Evolutionary conservation across 35 echinoderm and acorn worm species (phyloP).

Genomic region (Heliocidaris tuberculata): DNA sequence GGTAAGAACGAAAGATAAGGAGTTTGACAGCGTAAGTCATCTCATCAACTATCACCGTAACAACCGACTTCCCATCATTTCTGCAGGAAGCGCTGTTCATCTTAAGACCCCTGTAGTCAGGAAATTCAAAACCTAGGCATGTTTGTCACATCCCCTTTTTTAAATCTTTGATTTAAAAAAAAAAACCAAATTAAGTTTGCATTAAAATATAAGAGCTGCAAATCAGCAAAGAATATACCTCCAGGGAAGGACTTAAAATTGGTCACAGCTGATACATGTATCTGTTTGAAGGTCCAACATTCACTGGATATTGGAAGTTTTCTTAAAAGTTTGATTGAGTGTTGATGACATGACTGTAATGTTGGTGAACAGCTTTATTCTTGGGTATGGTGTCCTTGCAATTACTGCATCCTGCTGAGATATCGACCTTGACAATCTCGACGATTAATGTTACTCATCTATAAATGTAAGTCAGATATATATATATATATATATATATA

Average conservation of each 20-base stretch:
- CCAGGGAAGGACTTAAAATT: background rate
- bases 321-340: background rate
- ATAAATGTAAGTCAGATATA: too few species aligned
- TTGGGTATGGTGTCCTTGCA: too few species aligned
- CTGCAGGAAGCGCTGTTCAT: slow-evolving; percentile 88
- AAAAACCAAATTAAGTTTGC: background rate
- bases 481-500: too few species aligned
- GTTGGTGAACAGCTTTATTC: too few species aligned
- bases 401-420: background rate
- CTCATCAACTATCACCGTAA: slow-evolving; percentile 92
- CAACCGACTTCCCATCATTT: slow-evolving; percentile 96
- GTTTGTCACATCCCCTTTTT: background rate
- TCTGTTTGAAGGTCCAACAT: too few species aligned
- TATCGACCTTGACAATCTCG: background rate
- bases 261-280: background rate
- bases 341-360: too few species aligned
- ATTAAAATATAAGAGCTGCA: background rate
- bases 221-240: background rate
- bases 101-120: slow-evolving; percentile 76
- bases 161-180: background rate
- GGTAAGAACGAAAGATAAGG: slow-evolving; percentile 98
- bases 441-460: background rate
- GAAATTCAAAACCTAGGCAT: slow-evolving; percentile 32
- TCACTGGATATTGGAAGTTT: background rate
- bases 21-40: slow-evolving; percentile 97